A percentile compares a stretch with the other conserved stretches of the same genome.
Conservation (phyloP, 2,113 vertebrate species). For the Cochlearius cochlearius region DNA sequence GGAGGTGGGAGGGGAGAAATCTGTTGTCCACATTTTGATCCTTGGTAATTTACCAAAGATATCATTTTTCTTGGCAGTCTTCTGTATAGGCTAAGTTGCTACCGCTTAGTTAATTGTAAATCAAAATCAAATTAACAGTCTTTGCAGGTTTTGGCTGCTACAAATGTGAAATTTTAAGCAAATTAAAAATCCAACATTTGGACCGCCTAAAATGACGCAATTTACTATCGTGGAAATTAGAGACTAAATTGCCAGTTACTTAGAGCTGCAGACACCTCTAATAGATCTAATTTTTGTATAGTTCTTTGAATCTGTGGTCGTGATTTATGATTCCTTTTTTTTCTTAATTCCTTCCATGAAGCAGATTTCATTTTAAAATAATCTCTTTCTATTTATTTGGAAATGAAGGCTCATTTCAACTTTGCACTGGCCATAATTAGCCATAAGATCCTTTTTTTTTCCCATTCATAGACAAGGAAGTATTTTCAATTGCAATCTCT, state of each 20-base stretch:
- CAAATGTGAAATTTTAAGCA: slow-evolving; percentile 13
- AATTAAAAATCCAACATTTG: slow-evolving; percentile 52
- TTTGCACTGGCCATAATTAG: slow-evolving; percentile 8
- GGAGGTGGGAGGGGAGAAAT: slow-evolving; percentile 48
- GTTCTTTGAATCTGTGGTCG: background rate
- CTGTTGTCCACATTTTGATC: slow-evolving; percentile 77
- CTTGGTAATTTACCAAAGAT: slow-evolving; percentile 77
- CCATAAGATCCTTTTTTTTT: slow-evolving; percentile 4
- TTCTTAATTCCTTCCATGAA: slow-evolving; percentile 44
- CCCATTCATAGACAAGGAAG: background rate
- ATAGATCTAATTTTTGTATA: background rate
- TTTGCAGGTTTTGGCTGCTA: slow-evolving; percentile 66
- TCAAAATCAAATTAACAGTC: slow-evolving; percentile 80
- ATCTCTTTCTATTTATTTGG: slow-evolving; percentile 54
- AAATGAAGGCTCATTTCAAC: slow-evolving; percentile 45
- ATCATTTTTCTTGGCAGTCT: slow-evolving; percentile 80
- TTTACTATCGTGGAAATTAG: slow-evolving; percentile 29
- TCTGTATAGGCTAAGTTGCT: slow-evolving; percentile 72
- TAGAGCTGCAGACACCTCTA: background rate
- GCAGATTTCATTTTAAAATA: slow-evolving; percentile 39
- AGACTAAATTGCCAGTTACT: slow-evolving; percentile 22
- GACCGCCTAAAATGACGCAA: background rate
- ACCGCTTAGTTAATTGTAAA: slow-evolving; percentile 81
- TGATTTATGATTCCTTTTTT: slow-evolving; percentile 25
- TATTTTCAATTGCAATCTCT: slow-evolving; percentile 13